Percentiles rank a stretch among this genome's conserved stretches.
phyloP scores from a whole-genome alignment of 2,888 invertebrate genomes.

The Crematogaster levior region DNA sequence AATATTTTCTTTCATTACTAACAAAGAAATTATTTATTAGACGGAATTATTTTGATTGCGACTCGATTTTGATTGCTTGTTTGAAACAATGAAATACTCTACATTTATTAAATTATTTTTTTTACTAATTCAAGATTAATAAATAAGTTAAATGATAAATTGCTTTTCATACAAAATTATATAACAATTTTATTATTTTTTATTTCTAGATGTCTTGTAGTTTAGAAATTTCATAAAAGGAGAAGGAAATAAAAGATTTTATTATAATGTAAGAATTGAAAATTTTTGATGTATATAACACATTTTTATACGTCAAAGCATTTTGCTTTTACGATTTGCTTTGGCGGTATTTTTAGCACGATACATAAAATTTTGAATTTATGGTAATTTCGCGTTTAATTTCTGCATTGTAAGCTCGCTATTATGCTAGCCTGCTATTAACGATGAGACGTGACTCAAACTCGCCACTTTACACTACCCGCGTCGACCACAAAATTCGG shows the following conservation, averaged over 20 bases:
- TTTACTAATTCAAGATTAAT: not conserved
- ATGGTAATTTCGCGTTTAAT: constrained; percentile 31
- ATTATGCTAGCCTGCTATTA: constrained; percentile 24
- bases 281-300: not conserved
- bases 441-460: constrained; percentile 16
- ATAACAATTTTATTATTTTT: not conserved
- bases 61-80: constrained; percentile 8
- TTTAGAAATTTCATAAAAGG: not conserved
- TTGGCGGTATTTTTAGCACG: not conserved
- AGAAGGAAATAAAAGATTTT: not conserved
- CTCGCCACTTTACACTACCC: constrained; percentile 1
- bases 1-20: constrained; percentile 43
- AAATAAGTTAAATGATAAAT: not conserved
- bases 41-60: constrained; percentile 29
- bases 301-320: not conserved
- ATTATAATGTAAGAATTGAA: not conserved
- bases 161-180: not conserved
- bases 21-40: constrained; percentile 61
- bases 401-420: constrained; percentile 17
- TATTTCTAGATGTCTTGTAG: not conserved
- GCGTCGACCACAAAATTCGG: constrained; percentile 14
- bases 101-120: not conserved
- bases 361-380: constrained; percentile 23
- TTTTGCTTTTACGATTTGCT: not conserved
- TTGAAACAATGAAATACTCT: not conserved